Conservation (phyloP, 2,113 vertebrate genomes). For the Phalacrocorax carbo region DNA sequence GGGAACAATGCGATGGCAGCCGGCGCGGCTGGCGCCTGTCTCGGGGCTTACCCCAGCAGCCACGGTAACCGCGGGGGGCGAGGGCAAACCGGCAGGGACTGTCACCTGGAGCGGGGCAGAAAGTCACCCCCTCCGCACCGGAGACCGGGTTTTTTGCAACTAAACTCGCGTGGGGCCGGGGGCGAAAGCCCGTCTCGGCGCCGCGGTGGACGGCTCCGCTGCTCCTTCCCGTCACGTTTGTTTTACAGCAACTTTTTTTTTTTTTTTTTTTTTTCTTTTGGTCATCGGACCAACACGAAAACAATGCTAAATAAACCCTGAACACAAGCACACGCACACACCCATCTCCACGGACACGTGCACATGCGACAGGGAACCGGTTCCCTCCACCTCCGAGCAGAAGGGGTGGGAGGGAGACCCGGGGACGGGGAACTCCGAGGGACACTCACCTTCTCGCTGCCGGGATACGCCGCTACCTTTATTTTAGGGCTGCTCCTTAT, state of each 20-base stretch:
- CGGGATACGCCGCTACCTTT: neutral
- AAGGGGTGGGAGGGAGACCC: neutral
- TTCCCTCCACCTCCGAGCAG: neutral
- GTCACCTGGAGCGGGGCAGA: neutral
- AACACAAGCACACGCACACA: neutral
- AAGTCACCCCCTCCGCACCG: neutral
- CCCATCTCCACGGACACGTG: neutral
- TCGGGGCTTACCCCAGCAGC: neutral
- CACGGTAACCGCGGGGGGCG: neutral
- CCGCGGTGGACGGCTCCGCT: neutral
- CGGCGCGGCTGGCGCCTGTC: neutral
- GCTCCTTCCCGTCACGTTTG: neutral
- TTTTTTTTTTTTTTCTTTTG: neutral
- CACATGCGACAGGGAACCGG: neutral
- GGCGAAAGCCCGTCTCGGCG: neutral
- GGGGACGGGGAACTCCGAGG: neutral
- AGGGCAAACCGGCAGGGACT: neutral
- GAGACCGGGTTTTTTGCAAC: neutral
- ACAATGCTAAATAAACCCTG: neutral
- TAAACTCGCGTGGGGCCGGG: neutral
- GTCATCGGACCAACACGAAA: neutral
- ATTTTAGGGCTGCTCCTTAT: constrained; percentile 14
- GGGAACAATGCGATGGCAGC: neutral
- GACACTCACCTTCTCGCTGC: constrained; percentile 52
- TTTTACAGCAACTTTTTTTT: neutral